Conservation (phyloP, 2,888 invertebrate genomes). For the Bombylius discolor region DNA sequence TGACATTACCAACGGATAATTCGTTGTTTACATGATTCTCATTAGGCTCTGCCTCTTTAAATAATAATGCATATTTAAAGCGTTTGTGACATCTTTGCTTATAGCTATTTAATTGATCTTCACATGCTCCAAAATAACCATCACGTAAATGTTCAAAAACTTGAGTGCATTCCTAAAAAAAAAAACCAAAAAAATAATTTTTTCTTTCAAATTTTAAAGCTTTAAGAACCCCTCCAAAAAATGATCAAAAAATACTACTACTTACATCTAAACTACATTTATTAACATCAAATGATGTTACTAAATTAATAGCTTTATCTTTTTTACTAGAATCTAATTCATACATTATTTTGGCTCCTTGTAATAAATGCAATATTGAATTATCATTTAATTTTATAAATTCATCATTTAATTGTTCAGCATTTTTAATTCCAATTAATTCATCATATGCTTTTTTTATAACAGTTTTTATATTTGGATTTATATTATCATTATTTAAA, state of each 20-base stretch:
- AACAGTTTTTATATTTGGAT: constrained; percentile 28
- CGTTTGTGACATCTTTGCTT: constrained; percentile 55
- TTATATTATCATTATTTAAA: constrained; percentile 14
- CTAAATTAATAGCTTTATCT: constrained; percentile 48
- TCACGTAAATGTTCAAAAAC: constrained; percentile 63
- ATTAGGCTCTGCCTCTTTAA: constrained; percentile 38
- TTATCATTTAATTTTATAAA: constrained; percentile 46
- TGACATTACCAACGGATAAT: neutral
- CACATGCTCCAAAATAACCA: constrained; percentile 66
- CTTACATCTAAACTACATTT: constrained; percentile 31
- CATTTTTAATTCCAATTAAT: constrained; percentile 44
- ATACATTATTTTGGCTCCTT: constrained; percentile 71
- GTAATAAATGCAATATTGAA: constrained; percentile 65
- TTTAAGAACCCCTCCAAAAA: neutral
- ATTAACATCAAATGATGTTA: constrained; percentile 41
- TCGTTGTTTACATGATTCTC: constrained; percentile 10
- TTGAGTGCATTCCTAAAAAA: constrained; percentile 63
- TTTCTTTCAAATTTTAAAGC: neutral
- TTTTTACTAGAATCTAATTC: constrained; percentile 56
- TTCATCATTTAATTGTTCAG: constrained; percentile 52
- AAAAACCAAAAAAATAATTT: neutral
- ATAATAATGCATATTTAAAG: constrained; percentile 70
- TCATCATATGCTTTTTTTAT: constrained; percentile 32
- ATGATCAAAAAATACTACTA: neutral
- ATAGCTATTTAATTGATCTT: constrained; percentile 54